These are phyloP conservation scores for Plutella xylostella DNA, from an alignment of 2,888 invertebrate species.

Conservation along the genomic window DNA sequence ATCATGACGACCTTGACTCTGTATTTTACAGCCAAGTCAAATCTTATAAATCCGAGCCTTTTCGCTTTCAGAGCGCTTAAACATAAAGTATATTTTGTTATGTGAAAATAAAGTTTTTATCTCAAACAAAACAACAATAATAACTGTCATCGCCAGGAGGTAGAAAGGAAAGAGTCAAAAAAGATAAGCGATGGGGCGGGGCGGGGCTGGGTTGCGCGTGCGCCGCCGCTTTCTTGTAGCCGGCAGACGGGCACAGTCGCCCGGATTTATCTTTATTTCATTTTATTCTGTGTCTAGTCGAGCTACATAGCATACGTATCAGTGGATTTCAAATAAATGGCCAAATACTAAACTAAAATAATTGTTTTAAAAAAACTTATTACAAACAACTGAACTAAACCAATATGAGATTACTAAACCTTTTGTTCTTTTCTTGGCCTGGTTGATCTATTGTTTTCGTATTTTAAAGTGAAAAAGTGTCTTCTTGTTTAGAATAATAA, in stretches of 20 bases:
- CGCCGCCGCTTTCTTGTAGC: conserved; percentile 13
- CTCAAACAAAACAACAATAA: too few relatives aligned
- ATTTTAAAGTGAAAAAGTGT: background rate
- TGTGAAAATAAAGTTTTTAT: too few relatives aligned
- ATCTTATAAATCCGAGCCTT: too few relatives aligned
- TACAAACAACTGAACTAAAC: background rate
- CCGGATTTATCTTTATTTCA: conserved; percentile 42
- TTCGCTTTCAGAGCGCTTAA: too few relatives aligned
- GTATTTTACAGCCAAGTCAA: too few relatives aligned
- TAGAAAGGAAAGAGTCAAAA: conserved; percentile 27
- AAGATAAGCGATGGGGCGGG: conserved; percentile 38
- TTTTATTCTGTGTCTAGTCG: conserved; percentile 56
- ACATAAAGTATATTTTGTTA: too few relatives aligned
- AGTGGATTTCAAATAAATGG: background rate
- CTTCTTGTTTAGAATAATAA: background rate
- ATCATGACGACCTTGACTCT: too few relatives aligned
- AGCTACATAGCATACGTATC: conserved; percentile 43
- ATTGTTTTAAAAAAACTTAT: background rate
- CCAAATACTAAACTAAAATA: too few relatives aligned
- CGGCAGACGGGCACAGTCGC: conserved; percentile 35
- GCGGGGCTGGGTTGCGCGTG: conserved; percentile 25
- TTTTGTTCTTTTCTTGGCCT: background rate
- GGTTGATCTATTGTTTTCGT: background rate
- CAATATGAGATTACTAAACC: conserved; percentile 3
- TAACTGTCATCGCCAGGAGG: too few relatives aligned